Conservation (phyloP, 2,113 vertebrate genomes). For the Cygnus atratus region DNA sequence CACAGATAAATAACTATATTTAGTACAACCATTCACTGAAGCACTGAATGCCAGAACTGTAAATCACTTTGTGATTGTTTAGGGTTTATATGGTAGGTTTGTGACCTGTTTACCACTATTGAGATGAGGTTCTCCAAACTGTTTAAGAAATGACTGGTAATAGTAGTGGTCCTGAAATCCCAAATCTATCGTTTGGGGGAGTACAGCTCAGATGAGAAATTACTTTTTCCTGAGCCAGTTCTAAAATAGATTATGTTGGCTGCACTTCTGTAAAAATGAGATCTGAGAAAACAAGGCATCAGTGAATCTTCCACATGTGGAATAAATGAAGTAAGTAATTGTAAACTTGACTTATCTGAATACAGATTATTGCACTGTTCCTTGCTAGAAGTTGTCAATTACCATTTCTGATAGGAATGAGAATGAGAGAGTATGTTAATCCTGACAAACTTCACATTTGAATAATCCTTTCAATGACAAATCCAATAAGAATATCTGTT, state of each 20-base stretch:
- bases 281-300: neutral
- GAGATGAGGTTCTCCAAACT: neutral
- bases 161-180: neutral
- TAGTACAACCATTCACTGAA: fast-evolving
- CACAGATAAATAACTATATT: neutral
- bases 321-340: neutral
- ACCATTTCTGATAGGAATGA: neutral
- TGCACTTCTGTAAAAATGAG: neutral
- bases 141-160: conserved; percentile 5
- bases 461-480: neutral
- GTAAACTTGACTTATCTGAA: neutral
- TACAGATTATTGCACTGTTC: neutral
- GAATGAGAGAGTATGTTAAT: neutral
- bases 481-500: neutral
- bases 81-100: neutral
- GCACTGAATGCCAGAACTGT: neutral
- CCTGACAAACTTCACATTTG: neutral
- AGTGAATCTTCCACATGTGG: neutral
- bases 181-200: neutral
- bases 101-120: neutral
- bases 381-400: neutral
- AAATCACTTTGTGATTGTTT: neutral
- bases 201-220: neutral
- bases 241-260: conserved; percentile 23
- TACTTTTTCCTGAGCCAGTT: neutral